These are phyloP conservation scores for Cuniculus paca DNA, from an alignment of 2,797 vertebrate species.

Conservation along the genomic window DNA sequence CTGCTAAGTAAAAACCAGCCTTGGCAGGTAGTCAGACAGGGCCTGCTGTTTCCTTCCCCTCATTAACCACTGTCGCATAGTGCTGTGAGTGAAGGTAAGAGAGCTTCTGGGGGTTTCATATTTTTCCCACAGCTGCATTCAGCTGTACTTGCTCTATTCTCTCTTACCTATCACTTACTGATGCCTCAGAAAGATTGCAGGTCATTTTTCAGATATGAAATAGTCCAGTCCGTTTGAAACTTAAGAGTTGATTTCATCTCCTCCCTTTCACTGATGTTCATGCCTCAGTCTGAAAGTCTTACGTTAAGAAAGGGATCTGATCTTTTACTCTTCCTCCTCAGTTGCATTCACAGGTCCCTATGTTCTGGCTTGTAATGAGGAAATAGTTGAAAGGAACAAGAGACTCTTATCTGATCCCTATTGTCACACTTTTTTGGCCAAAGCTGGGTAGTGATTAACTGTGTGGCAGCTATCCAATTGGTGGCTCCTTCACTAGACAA, in stretches of 20 bases:
- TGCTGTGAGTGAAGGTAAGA: neutral
- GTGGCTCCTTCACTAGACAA: conserved; percentile 33
- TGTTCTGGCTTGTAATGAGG: neutral
- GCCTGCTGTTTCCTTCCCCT: neutral
- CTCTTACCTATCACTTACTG: neutral
- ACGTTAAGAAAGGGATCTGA: neutral
- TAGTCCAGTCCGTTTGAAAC: neutral
- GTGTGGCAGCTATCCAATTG: conserved; percentile 12
- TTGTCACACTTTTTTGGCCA: conserved; percentile 37
- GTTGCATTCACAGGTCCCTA: neutral
- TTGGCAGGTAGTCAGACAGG: neutral
- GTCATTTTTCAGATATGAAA: conserved; percentile 51
- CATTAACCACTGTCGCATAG: neutral
- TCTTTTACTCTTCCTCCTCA: neutral
- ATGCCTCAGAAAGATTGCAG: neutral
- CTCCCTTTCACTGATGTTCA: neutral
- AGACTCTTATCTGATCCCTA: conserved; percentile 25
- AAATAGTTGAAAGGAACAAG: conserved; percentile 20
- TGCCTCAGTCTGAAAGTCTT: neutral
- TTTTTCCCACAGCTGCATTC: neutral
- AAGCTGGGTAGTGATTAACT: conserved; percentile 12
- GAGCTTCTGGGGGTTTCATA: neutral
- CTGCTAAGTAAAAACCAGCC: neutral
- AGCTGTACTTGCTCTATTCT: neutral
- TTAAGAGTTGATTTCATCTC: neutral